Evolutionary conservation across 1,140 invertebrate genomes (phyloP).

Genomic region (Drosophila tani): DNA sequence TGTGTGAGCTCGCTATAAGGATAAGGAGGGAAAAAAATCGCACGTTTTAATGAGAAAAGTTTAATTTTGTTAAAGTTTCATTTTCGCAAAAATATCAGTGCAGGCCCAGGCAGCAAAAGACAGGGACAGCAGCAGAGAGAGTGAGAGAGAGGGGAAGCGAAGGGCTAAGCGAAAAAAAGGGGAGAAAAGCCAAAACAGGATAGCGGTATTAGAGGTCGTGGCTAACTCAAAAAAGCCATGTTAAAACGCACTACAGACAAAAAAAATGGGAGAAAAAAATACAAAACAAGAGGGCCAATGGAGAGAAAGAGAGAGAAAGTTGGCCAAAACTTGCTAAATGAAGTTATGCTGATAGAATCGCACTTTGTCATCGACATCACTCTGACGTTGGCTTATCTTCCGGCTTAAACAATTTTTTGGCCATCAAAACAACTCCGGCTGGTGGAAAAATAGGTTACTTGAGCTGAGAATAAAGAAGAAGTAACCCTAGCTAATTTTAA

Average conservation of each 20-base stretch:
- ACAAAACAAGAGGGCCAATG: constrained; percentile 25
- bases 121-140: background rate
- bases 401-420: background rate
- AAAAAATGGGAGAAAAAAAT: constrained; percentile 39
- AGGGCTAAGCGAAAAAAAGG: background rate
- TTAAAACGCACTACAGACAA: constrained; percentile 56
- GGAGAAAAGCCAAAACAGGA: constrained; percentile 25
- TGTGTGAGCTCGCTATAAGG: constrained; percentile 27
- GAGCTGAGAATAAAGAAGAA: background rate
- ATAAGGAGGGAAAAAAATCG: constrained; percentile 64
- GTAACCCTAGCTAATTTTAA: no score
- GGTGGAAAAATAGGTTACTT: background rate
- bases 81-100: constrained; percentile 80
- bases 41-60: constrained; percentile 85
- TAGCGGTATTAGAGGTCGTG: constrained; percentile 32
- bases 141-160: background rate
- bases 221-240: constrained; percentile 70
- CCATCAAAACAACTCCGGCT: constrained; percentile 10
- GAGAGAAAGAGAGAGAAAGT: constrained; percentile 5
- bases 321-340: constrained; percentile 69
- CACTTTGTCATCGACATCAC: constrained; percentile 59
- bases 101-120: constrained; percentile 40
- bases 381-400: constrained; percentile 6
- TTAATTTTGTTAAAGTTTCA: constrained; percentile 85
- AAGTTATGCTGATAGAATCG: constrained; percentile 82